These are phyloP conservation scores for Montipora capricornis DNA, from an alignment of 64 coral and sea anemone species.

Conservation along the genomic window DNA sequence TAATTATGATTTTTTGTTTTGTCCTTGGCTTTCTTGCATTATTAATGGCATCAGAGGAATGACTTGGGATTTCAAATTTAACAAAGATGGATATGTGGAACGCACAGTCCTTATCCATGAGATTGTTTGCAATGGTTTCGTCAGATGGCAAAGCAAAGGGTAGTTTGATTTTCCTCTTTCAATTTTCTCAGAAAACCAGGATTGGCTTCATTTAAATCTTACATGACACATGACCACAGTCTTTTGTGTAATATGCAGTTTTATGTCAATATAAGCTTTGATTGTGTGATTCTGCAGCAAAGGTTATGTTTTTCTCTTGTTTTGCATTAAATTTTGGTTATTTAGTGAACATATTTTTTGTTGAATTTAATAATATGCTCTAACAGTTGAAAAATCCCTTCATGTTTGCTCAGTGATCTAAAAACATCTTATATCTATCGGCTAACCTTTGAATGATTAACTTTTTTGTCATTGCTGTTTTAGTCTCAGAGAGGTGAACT, in stretches of 20 bases:
- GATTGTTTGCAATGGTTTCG: conserved; percentile 21
- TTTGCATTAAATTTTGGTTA: too few species aligned
- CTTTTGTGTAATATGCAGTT: background rate
- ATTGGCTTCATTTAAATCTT: background rate
- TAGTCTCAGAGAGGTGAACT: too few species aligned
- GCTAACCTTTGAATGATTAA: too few species aligned
- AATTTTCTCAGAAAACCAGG: background rate
- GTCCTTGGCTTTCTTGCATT: conserved; percentile 26
- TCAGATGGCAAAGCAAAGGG: conserved; percentile 48
- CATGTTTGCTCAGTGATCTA: too few species aligned
- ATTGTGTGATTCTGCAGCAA: background rate
- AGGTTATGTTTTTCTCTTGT: too few species aligned
- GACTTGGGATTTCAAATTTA: conserved; percentile 32
- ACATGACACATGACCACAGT: background rate
- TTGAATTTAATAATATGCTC: too few species aligned
- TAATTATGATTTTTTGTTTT: conserved; percentile 5
- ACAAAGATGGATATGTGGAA: conserved; percentile 40
- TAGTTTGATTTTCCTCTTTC: background rate
- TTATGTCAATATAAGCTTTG: background rate
- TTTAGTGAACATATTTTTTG: too few species aligned
- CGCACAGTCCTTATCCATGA: conserved; percentile 36
- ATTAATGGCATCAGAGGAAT: conserved; percentile 25
- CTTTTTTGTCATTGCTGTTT: too few species aligned
- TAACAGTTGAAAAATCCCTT: too few species aligned
- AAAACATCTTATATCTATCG: too few species aligned